These are phyloP conservation scores for Eupeodes latifasciatus DNA, from an alignment of 2,888 invertebrate genomes.

Conservation along the genomic window DNA sequence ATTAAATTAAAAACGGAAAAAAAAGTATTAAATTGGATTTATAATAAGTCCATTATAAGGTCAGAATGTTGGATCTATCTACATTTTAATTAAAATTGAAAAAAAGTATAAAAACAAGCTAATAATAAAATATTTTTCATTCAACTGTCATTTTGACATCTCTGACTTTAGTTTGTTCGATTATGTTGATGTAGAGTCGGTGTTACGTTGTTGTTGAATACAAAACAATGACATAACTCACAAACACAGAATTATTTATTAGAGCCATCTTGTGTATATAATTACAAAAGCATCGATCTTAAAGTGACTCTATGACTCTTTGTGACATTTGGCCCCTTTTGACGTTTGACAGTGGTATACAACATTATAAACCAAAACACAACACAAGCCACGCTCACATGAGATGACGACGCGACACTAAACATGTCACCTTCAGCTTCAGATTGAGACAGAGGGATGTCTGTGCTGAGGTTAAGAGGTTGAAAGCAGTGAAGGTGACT, in stretches of 20 bases:
- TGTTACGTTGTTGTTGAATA: background rate
- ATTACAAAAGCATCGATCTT: slow-evolving; percentile 65
- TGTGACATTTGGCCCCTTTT: slow-evolving; percentile 17
- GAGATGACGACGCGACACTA: background rate
- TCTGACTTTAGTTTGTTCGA: background rate
- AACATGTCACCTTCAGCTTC: slow-evolving; percentile 38
- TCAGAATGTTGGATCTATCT: background rate
- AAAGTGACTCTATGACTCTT: slow-evolving; percentile 22
- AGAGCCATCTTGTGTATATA: slow-evolving; percentile 44
- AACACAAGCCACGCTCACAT: background rate
- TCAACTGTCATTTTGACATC: slow-evolving; percentile 40
- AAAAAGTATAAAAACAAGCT: background rate
- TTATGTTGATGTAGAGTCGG: background rate
- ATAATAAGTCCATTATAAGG: slow-evolving; percentile 5
- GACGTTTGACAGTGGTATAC: slow-evolving; percentile 27
- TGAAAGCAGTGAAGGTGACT: slow-evolving; percentile 20
- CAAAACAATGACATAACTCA: slow-evolving; percentile 46
- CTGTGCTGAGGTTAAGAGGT: background rate
- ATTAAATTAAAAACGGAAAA: slow-evolving; percentile 5
- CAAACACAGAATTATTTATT: slow-evolving; percentile 59
- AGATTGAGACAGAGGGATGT: slow-evolving; percentile 23
- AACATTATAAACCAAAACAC: background rate
- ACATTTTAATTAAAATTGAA: too few relatives aligned
- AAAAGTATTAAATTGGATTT: slow-evolving; percentile 32
- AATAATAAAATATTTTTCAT: background rate